Evolutionary conservation across 2,113 vertebrate species (phyloP).

Genomic region (Heliornis fulica): DNA sequence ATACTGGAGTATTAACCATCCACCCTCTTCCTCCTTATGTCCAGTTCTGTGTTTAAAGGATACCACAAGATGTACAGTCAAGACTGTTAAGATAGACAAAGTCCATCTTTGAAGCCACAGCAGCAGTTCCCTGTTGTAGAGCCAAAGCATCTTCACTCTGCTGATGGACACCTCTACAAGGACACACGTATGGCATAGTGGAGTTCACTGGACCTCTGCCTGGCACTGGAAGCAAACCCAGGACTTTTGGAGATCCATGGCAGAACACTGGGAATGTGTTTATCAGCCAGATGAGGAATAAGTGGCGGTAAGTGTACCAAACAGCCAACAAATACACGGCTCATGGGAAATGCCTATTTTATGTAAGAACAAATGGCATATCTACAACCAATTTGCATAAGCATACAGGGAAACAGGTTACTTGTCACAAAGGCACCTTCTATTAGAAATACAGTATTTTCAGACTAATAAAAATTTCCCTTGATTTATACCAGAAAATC

Average conservation of each 20-base stretch:
- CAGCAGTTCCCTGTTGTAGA: background rate
- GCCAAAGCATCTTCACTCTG: fast-evolving
- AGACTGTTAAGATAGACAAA: background rate
- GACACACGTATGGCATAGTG: fast-evolving
- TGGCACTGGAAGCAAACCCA: background rate
- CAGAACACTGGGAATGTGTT: background rate
- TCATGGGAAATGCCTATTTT: background rate
- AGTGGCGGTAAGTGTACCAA: background rate
- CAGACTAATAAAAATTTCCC: background rate
- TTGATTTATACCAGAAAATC: background rate
- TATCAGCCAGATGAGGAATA: background rate
- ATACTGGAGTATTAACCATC: background rate
- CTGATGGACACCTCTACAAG: background rate
- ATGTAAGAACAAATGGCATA: background rate
- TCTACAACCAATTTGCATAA: background rate
- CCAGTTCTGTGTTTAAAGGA: background rate
- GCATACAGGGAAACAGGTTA: background rate
- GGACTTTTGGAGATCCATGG: background rate
- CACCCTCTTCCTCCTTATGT: background rate
- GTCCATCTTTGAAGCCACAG: background rate
- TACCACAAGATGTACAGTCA: background rate
- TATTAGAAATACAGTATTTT: background rate
- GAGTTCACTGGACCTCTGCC: background rate
- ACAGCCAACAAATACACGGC: background rate
- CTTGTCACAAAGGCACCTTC: background rate